Conservation (phyloP, 2,888 invertebrate genomes). For the Sesamia inferens region DNA sequence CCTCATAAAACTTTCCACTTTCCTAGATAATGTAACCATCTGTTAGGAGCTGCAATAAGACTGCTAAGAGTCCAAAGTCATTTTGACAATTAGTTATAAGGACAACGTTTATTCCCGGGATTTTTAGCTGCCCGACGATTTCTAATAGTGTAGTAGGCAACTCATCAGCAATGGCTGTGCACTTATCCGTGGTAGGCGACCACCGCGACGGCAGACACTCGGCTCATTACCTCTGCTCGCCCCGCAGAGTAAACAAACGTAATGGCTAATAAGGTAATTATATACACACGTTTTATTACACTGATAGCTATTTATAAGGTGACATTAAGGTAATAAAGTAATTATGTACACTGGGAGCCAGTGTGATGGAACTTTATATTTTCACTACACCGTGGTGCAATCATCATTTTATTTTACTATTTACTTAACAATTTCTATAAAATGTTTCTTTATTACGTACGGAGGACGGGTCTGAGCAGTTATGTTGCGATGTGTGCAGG, state of each 20-base stretch:
- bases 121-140: constrained; percentile 21
- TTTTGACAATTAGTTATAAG: constrained; percentile 46
- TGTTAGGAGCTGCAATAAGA: constrained; percentile 26
- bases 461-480: no score
- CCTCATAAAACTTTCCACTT: constrained; percentile 12
- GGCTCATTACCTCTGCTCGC: constrained; percentile 59
- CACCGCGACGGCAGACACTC: constrained; percentile 42
- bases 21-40: constrained; percentile 34
- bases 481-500: no score
- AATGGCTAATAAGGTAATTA: constrained; percentile 55
- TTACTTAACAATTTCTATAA: not conserved
- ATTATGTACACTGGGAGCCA: constrained; percentile 13
- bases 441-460: no score
- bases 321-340: constrained; percentile 39
- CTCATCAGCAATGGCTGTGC: constrained; percentile 17
- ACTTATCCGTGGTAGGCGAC: constrained; percentile 20
- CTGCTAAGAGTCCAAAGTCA: constrained; percentile 47
- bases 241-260: constrained; percentile 47
- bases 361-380: not conserved
- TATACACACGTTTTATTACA: constrained; percentile 55
- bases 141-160: not conserved
- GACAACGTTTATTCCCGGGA: not conserved
- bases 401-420: not conserved
- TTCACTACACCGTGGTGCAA: constrained; percentile 4
- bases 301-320: constrained; percentile 33